Evolutionary conservation across 2,797 vertebrate species (phyloP), one percentile per base, ranked within the genome.

Genomic region (Microctenopoma stevenorrisi): DNA sequence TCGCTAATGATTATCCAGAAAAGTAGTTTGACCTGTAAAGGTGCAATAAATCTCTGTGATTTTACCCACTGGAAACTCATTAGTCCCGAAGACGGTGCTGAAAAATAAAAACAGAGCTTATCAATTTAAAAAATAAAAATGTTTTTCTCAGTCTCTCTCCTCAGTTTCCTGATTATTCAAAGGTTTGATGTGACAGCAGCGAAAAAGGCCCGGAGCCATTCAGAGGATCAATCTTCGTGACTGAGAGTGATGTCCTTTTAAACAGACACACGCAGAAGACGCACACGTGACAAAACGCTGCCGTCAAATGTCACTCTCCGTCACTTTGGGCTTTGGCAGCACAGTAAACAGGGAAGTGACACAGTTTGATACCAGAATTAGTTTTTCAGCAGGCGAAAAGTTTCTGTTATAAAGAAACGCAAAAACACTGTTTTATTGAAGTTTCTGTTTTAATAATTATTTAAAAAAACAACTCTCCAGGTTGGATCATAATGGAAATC

Each of bases 1-100:
- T 15, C 0, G 6, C 13, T 65, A 84, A 88, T 86, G 64, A 85
- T 86, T 85, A 49, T 47, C 67, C 37, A 2, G 12, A 50, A 28
- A 6, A 48, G 22, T 50, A 14, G 16, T 42, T 13, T 42, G 18
- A 42, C 30, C 10, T 26, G 38, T 56, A n/a, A 8, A 5, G 22
- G 2, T 22, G 6, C 13, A 7, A 28, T 44, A 0, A 18, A 12
- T 12, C 48, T 37, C 53, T 35, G 22, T 4, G 26, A 22, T 48
- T 72, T 35, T 18, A 11, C 5, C 44, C 10, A 0, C 16, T 51
- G 22, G 2, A 3, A 50, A n/a, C 18, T 5, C 26, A 18, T 3
- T 18, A 47, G 42, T 38, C 33, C 10, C 49, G 30, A 56, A 64
- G 22, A 43, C 1, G 14, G 13, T 35, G 51, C 66, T 74, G 22